A percentile compares a stretch with the other conserved stretches of the same genome.
phyloP scores from a whole-genome alignment of 2,113 vertebrate species.

The Scolopax mira region DNA sequence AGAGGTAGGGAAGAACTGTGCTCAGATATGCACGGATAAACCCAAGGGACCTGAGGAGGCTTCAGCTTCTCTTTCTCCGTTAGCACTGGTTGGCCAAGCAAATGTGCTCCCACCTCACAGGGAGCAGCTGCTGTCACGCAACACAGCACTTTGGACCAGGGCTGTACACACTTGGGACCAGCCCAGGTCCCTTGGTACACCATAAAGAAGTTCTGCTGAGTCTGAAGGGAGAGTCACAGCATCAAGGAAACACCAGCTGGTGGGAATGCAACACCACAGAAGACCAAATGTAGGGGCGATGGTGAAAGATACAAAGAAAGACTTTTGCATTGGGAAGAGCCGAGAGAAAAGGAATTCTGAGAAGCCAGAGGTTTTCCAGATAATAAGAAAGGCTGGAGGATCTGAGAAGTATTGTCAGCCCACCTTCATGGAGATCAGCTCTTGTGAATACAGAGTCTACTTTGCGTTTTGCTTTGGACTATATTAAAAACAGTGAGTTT shows the following conservation, averaged over 20 bases:
- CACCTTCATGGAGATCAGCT: background rate
- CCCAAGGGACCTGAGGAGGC: background rate
- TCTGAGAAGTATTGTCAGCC: background rate
- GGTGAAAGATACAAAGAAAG: background rate
- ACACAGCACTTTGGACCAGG: background rate
- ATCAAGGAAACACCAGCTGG: background rate
- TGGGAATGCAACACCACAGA: rapidly evolving
- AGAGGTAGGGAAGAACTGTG: background rate
- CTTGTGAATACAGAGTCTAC: background rate
- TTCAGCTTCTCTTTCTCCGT: background rate
- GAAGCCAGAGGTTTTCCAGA: background rate
- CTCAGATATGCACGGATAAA: rapidly evolving
- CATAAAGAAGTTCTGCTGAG: background rate
- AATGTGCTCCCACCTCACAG: background rate
- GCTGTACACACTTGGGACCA: background rate
- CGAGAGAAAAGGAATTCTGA: background rate
- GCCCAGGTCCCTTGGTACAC: background rate
- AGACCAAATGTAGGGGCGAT: background rate
- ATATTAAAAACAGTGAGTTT: background rate
- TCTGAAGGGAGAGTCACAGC: background rate
- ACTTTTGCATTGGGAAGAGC: background rate
- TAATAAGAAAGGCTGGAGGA: background rate
- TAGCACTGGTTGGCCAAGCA: background rate
- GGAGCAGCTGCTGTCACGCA: background rate
- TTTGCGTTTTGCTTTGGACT: background rate